These are phyloP conservation scores for Stegostoma tigrinum DNA, from an alignment of 2,113 vertebrate genomes.

Conservation along the genomic window DNA sequence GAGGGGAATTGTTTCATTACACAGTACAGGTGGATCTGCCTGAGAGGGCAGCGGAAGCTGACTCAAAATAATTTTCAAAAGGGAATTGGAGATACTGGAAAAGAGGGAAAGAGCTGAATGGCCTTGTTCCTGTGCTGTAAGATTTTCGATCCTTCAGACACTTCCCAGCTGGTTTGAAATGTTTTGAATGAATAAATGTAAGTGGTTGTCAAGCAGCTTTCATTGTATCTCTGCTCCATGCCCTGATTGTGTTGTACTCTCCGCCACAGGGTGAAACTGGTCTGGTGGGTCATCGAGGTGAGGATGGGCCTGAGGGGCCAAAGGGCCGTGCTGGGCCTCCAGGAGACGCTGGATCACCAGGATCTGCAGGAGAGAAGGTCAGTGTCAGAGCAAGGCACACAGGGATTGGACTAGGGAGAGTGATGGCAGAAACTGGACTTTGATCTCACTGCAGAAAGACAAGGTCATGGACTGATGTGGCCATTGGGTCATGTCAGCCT, in stretches of 20 bases:
- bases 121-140: background rate
- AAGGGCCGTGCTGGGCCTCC: conserved; percentile 84
- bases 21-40: too few species aligned
- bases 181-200: background rate
- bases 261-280: conserved; percentile 76
- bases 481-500: background rate
- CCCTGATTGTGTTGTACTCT: background rate
- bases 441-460: too few species aligned
- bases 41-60: too few species aligned
- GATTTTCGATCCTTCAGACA: background rate
- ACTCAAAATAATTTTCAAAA: background rate
- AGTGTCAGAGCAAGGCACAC: background rate
- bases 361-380: conserved; percentile 90
- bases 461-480: background rate
- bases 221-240: too few species aligned
- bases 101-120: background rate
- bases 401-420: background rate
- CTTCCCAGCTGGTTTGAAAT: background rate
- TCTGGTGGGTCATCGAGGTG: conserved; percentile 74
- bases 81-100: background rate
- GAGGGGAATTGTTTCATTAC: too few species aligned
- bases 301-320: conserved; percentile 93
- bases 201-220: background rate
- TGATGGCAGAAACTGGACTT: background rate
- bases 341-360: conserved; percentile 78